Conservation (phyloP, 92 coral and sea anemone genomes). For the Phenganax subtilis region DNA sequence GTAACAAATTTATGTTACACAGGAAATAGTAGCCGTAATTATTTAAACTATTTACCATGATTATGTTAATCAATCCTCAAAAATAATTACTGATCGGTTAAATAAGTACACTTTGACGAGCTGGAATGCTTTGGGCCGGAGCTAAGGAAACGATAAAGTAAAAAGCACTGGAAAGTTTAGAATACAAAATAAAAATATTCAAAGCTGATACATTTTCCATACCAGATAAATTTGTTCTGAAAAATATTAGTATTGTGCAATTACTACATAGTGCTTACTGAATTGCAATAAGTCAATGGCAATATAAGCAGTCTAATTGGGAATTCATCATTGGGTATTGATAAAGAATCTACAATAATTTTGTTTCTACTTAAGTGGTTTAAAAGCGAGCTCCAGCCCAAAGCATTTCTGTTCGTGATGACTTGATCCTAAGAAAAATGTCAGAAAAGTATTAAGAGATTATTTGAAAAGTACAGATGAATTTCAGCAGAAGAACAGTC, state of each 20-base stretch:
- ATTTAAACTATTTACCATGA: too few relatives aligned
- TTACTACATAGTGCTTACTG: background rate
- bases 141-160: background rate
- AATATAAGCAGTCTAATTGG: too few relatives aligned
- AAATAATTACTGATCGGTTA: background rate
- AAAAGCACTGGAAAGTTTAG: too few relatives aligned
- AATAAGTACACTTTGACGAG: background rate
- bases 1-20: too few relatives aligned
- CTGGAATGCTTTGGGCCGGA: conserved; percentile 39
- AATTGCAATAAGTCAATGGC: background rate
- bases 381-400: conserved; percentile 22
- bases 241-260: background rate
- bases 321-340: too few relatives aligned
- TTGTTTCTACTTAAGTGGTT: background rate
- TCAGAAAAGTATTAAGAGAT: background rate
- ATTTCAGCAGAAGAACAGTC: background rate
- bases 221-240: background rate
- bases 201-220: background rate
- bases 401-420: conserved; percentile 34
- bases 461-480: background rate
- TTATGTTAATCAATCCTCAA: too few relatives aligned
- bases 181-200: background rate
- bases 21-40: too few relatives aligned
- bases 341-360: background rate
- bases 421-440: conserved; percentile 25